Percentiles rank a stretch among this genome's conserved stretches.
phyloP scores from a whole-genome alignment of 2,888 invertebrate species.

The Merodon equestris region DNA sequence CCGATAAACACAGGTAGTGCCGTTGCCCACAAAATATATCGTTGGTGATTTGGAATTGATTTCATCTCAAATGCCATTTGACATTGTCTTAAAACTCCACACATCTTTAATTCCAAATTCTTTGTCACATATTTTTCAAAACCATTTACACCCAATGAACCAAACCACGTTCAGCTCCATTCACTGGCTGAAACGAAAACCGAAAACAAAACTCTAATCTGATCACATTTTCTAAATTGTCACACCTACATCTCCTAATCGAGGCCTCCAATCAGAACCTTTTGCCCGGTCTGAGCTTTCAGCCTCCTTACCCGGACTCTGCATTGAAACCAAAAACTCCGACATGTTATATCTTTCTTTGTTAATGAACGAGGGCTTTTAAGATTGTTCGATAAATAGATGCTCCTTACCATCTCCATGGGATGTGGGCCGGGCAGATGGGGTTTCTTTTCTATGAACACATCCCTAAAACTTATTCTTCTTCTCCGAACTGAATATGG shows the following conservation, averaged over 20 bases:
- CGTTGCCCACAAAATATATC: too few relatives aligned
- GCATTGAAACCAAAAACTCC: constrained; percentile 40
- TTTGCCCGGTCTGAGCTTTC: constrained; percentile 9
- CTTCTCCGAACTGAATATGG: neutral
- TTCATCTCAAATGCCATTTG: too few relatives aligned
- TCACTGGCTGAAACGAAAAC: neutral
- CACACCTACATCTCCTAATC: constrained; percentile 67
- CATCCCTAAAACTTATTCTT: constrained; percentile 35
- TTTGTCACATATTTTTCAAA: too few relatives aligned
- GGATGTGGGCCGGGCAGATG: constrained; percentile 26
- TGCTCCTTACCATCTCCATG: neutral
- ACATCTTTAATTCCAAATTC: too few relatives aligned
- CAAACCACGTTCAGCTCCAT: neutral
- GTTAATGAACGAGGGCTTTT: constrained; percentile 67
- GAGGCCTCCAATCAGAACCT: constrained; percentile 54
- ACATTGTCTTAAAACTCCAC: too few relatives aligned
- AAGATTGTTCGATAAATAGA: constrained; percentile 64
- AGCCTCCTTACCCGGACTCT: too few relatives aligned
- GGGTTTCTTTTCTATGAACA: constrained; percentile 3
- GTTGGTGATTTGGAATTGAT: too few relatives aligned
- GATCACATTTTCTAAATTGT: constrained; percentile 68
- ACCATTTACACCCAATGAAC: too few relatives aligned
- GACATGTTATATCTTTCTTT: constrained; percentile 66
- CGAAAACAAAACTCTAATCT: constrained; percentile 53
- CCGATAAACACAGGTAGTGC: too few relatives aligned